Conservation (phyloP, 2,113 vertebrate species). For the Serinus canaria region DNA sequence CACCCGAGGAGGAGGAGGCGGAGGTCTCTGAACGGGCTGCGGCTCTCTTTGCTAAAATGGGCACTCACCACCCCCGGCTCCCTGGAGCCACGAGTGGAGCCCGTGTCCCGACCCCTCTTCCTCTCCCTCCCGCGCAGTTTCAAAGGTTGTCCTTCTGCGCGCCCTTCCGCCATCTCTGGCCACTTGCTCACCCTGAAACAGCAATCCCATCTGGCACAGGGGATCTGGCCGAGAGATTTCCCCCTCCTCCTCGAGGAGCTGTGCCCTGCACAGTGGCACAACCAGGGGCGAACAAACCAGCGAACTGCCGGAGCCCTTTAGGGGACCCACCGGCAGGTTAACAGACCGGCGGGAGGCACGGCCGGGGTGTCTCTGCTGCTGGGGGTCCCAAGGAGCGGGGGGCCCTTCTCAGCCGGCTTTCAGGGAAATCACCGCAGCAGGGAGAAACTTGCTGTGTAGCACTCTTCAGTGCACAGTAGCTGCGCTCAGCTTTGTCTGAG, state of each 20-base stretch:
- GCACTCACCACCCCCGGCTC: not conserved
- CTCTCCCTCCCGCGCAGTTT: not conserved
- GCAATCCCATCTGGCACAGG: not conserved
- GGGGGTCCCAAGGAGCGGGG: not conserved
- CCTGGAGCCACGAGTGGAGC: not conserved
- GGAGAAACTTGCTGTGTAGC: not conserved
- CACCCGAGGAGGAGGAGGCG: not conserved
- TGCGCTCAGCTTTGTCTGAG: not conserved
- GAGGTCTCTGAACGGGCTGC: not conserved
- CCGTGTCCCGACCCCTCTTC: not conserved
- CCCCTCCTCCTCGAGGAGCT: not conserved
- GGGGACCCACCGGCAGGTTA: not conserved
- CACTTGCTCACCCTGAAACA: not conserved
- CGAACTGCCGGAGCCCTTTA: not conserved
- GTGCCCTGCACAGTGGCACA: not conserved
- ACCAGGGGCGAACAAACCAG: not conserved
- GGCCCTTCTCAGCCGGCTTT: not conserved
- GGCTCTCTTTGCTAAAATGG: not conserved
- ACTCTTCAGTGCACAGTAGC: not conserved
- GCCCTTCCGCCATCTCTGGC: not conserved
- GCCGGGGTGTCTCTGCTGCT: not conserved
- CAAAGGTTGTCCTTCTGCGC: not conserved
- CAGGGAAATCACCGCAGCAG: not conserved
- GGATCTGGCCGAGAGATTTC: not conserved
- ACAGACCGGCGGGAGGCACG: not conserved